phyloP scores from a whole-genome alignment of 2,113 vertebrate species.

The Martes martes region DNA sequence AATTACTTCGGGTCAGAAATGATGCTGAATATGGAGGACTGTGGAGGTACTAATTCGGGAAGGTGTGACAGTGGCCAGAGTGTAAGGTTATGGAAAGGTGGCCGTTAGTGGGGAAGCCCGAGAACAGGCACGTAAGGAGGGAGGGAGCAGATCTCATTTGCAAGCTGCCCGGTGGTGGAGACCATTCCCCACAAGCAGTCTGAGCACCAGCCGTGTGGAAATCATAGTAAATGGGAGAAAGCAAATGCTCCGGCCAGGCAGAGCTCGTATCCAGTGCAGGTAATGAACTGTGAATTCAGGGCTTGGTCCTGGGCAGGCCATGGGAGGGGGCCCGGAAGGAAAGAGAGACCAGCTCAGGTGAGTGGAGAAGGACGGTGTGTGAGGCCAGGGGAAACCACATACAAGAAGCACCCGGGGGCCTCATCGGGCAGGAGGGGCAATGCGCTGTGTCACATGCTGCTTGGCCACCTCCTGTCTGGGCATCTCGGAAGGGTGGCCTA shows the following conservation, averaged over 20 bases:
- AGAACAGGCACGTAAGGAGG: background rate
- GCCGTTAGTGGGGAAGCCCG: background rate
- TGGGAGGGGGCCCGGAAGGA: background rate
- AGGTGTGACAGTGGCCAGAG: background rate
- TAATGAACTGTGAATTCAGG: background rate
- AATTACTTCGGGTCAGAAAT: background rate
- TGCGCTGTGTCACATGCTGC: fast-evolving
- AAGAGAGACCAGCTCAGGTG: background rate
- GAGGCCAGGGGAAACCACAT: background rate
- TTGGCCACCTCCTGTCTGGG: background rate
- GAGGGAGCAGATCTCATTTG: background rate
- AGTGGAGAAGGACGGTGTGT: background rate
- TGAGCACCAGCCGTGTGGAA: background rate
- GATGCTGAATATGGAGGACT: background rate
- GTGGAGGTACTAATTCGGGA: background rate
- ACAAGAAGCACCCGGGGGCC: too few relatives aligned
- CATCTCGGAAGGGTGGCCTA: background rate
- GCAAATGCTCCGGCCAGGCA: background rate
- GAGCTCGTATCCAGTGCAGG: background rate
- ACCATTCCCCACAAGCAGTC: background rate
- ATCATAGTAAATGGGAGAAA: background rate
- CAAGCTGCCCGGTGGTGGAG: background rate
- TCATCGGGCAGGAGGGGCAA: background rate
- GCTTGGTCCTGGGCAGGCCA: background rate
- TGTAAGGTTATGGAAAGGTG: background rate